Percentiles rank a stretch among this genome's conserved stretches.
phyloP scores from a whole-genome alignment of 1,140 invertebrate genomes.

The Platyura marginata region DNA sequence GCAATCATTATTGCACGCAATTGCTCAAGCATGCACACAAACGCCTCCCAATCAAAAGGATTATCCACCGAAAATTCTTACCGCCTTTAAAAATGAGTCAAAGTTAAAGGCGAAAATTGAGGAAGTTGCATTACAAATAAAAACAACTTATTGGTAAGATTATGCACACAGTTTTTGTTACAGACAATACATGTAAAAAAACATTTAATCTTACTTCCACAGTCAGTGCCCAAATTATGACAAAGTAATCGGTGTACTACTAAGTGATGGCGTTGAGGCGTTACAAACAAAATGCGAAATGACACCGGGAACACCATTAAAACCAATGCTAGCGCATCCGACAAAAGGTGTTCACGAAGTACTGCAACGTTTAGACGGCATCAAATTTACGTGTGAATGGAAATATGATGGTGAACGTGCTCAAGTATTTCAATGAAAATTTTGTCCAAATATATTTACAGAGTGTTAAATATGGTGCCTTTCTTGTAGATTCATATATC shows the following conservation, averaged over 20 bases:
- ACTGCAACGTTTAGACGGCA: conserved; percentile 72
- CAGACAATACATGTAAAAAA: too few relatives aligned
- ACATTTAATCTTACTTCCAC: conserved; percentile 21
- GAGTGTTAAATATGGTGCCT: too few relatives aligned
- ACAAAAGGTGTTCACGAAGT: conserved; percentile 87
- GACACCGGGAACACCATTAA: conserved; percentile 83
- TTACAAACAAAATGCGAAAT: conserved; percentile 72
- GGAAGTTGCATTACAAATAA: conserved; percentile 57
- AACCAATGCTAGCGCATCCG: conserved; percentile 98
- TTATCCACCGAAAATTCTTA: conserved; percentile 42
- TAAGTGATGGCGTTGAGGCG: conserved; percentile 61
- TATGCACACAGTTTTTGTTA: too few relatives aligned
- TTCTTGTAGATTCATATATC: conserved; percentile 49
- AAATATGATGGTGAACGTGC: conserved; percentile 99
- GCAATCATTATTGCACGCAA: conserved; percentile 82
- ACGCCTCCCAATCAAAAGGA: conserved; percentile 46
- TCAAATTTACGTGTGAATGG: conserved; percentile 95
- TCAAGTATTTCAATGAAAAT: too few relatives aligned
- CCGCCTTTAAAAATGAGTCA: conserved; percentile 42
- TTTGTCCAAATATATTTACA: too few relatives aligned
- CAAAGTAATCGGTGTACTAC: conserved; percentile 58
- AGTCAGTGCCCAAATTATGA: conserved; percentile 96
- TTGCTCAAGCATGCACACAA: conserved; percentile 65
- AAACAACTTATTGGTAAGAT: conserved; percentile 80
- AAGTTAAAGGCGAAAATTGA: conserved; percentile 66